phyloP scores from a whole-genome alignment of 2,113 vertebrate genomes.

The Laterallus jamaicensis region DNA sequence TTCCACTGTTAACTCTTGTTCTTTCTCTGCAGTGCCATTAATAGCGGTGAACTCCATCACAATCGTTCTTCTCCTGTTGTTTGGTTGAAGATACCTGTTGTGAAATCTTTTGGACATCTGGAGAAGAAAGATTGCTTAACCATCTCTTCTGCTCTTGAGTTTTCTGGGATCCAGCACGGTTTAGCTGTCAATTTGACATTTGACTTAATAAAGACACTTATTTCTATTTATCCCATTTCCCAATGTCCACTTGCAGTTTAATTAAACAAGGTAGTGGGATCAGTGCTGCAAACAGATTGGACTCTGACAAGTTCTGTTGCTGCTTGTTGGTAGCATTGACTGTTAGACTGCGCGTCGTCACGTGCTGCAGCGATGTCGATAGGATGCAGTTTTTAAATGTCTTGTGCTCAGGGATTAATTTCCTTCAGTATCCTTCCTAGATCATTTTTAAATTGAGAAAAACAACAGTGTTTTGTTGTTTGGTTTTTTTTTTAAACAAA shows the following conservation, averaged over 20 bases:
- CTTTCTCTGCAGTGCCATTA: constrained; percentile 83
- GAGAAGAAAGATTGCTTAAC: constrained; percentile 30
- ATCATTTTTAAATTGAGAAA: not conserved
- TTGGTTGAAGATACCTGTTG: constrained; percentile 78
- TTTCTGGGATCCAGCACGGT: constrained; percentile 24
- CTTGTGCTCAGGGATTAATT: constrained; percentile 69
- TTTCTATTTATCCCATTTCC: constrained; percentile 69
- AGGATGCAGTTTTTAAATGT: constrained; percentile 3
- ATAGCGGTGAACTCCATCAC: constrained; percentile 89
- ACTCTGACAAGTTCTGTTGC: constrained; percentile 15
- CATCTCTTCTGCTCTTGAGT: not conserved
- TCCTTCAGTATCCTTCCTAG: constrained; percentile 23
- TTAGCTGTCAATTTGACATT: constrained; percentile 35
- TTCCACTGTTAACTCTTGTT: not conserved
- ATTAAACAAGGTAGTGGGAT: constrained; percentile 42
- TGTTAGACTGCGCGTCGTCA: not conserved
- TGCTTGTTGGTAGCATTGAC: constrained; percentile 6
- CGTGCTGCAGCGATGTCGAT: not conserved
- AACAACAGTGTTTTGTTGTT: not conserved
- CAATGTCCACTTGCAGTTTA: constrained; percentile 49
- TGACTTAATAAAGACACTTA: constrained; percentile 62
- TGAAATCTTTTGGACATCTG: not conserved
- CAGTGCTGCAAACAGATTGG: not conserved
- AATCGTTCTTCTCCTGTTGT: constrained; percentile 89
- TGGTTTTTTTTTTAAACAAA: not conserved